A percentile compares a stretch with the other conserved stretches of the same genome.
Conservation (phyloP, 2,797 vertebrate species). For the Tokudaia tokunoshimensis region DNA sequence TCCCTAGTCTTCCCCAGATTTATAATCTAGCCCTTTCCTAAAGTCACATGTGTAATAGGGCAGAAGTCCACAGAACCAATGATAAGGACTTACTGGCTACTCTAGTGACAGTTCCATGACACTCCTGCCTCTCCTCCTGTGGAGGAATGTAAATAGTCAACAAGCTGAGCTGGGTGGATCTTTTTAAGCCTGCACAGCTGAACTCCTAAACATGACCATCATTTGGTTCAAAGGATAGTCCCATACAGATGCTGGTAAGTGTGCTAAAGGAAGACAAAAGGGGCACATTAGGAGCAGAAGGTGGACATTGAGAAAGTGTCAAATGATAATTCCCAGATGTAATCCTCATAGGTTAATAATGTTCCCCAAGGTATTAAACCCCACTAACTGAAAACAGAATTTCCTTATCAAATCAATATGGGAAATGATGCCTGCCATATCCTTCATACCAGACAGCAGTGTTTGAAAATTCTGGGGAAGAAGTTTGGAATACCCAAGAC, state of each 20-base stretch:
- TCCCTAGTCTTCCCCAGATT: background rate
- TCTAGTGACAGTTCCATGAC: background rate
- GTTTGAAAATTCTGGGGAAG: background rate
- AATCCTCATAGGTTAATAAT: background rate
- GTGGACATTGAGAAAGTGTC: background rate
- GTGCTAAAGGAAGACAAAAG: background rate
- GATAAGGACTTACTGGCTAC: no score
- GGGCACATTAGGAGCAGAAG: background rate
- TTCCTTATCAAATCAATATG: background rate
- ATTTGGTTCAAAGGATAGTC: background rate
- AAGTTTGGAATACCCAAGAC: no score
- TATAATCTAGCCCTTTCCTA: background rate
- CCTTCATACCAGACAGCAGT: background rate
- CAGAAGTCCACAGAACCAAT: background rate
- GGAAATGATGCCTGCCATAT: background rate
- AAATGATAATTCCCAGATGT: background rate
- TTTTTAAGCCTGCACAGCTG: background rate
- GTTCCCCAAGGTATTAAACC: slow-evolving; percentile 7
- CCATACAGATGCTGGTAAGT: background rate
- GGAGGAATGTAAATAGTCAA: background rate
- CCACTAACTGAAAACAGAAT: background rate
- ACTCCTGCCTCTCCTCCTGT: background rate
- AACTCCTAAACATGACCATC: background rate
- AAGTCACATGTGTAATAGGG: background rate
- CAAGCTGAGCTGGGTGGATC: background rate